Base-by-base conservation (phyloP, 2,113 vertebrate genomes). In the Limnothrissa miodon region DNA sequence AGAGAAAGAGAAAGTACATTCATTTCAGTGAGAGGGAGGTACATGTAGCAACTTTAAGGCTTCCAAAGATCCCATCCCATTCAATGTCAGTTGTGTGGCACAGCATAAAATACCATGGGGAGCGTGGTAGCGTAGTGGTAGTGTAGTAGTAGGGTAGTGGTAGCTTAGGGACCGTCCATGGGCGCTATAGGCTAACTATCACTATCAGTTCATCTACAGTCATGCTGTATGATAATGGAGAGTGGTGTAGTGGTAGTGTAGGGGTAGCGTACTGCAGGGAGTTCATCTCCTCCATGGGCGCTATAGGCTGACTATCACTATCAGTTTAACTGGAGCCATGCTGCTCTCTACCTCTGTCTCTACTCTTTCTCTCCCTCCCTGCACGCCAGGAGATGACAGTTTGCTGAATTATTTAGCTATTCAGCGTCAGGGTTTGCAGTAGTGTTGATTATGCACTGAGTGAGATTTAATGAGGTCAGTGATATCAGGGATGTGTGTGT, bases 321-420 rank as follows among this genome's bases (percentile, higher is more conserved):
- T 81, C 81, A 88, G 91, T 94, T 94, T 90, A 93, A 92, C 92
- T 92, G 90, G 90, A 85, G 78, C 85, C 83, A 78, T 74, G 78
- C 84, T 82, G 70, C 83, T 83, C 51, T 83, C 81, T 36, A 3
- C 17, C 66, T 36, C 66, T 39, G 7, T 44, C 36, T 56, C 33
- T 29, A 48, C 19, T 21, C 80, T 25, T 33, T 7, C 39, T 66
- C 53, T 89, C 84, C 85, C 86, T 82, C 79, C 80, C 87, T 87
- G 82, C 86, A 87, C 79, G 86, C 86, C 83, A 59, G 81, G 53
- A 85, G 89, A 89, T 92, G 93, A 94, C 92, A 95, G 91, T 93
- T 92, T 89, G 70, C 87, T 94, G 90, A 94, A 94, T 94, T 90
- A 93, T 94, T 94, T 91, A 94, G 93, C 87, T 79, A 56, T 92